phyloP scores from a whole-genome alignment of 2,797 vertebrate species.

The Rousettus madagascariensis region DNA sequence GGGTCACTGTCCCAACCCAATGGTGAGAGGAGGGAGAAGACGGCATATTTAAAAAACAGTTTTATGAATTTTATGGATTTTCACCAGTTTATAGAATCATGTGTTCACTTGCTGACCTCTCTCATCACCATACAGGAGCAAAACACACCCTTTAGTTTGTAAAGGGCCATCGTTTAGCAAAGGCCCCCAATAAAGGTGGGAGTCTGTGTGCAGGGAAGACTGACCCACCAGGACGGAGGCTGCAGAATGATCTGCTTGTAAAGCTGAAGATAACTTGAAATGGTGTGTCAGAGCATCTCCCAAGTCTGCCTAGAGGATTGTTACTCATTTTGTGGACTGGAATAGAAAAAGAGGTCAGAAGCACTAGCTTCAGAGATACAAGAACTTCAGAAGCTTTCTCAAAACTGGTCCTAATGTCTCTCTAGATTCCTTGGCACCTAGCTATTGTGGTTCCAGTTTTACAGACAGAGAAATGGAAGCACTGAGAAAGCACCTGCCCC shows the following conservation, averaged over 20 bases:
- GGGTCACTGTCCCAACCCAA: neutral
- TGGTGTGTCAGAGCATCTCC: neutral
- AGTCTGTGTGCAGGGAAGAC: fast-evolving
- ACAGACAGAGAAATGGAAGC: neutral
- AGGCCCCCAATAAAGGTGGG: neutral
- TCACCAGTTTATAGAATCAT: neutral
- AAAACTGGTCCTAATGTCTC: neutral
- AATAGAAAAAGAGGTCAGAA: neutral
- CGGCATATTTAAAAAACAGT: neutral
- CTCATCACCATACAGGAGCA: neutral
- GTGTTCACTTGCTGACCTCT: neutral
- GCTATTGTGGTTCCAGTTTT: neutral
- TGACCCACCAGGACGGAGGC: neutral
- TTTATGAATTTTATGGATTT: neutral
- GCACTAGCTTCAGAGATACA: neutral
- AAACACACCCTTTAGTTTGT: neutral
- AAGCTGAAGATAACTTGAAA: neutral
- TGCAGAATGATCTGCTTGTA: neutral
- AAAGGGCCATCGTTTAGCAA: neutral
- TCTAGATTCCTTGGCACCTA: neutral
- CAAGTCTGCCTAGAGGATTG: neutral
- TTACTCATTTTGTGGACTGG: neutral
- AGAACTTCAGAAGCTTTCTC: neutral
- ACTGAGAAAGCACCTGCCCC: neutral
- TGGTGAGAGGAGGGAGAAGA: neutral